Evolutionary conservation across 2,888 invertebrate species (phyloP), one percentile per base, ranked within the genome.

Genomic region (Acronicta psi): DNA sequence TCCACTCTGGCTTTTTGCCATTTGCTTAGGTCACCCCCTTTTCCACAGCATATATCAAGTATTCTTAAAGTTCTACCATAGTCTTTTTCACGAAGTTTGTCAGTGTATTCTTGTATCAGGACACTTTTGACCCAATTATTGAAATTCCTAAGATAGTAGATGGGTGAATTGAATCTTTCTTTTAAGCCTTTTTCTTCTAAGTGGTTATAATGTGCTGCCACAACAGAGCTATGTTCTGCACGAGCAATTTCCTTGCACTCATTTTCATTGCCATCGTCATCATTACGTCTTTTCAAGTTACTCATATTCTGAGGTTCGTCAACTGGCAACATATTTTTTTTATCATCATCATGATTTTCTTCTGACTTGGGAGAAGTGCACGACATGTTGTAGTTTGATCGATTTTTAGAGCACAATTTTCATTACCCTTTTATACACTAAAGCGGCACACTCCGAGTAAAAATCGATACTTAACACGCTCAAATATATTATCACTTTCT

Each of bases 51-150:
- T 95, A 99, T 96, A 87, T 99, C 99, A 51, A 99, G 92, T 0
- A 98, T 98, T 59, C 95, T 95, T 29, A 97, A 77, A 0, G 96
- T 95, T 52, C 95, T 94, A n/a, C 96, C 96, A 68, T 96, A 95
- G 66, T 95, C 95, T 78, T 95, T 96, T 70, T 95, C 95, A 80
- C 95, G 96, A 43, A 96, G 95, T 87, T 95, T 96, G 67, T 93
- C 95, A 79, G 96, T 92, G 89, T 97, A 96, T 91, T 97, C 96
- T 95, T 97, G 96, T 78, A 99, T 99, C 0, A 99, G 94, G 94
- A 98, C 97, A 88, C 98, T 98, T 93, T 99, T 99, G 13, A 99
- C 96, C 99, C 99, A 99, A 89, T 99, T 99, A 89, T 99, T 99
- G 85, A 99, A 99, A 91, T 99, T 99, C 73, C 99, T 95, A 94